Evolutionary conservation across 2,797 vertebrate species (phyloP).

Genomic region (Catharus ustulatus): DNA sequence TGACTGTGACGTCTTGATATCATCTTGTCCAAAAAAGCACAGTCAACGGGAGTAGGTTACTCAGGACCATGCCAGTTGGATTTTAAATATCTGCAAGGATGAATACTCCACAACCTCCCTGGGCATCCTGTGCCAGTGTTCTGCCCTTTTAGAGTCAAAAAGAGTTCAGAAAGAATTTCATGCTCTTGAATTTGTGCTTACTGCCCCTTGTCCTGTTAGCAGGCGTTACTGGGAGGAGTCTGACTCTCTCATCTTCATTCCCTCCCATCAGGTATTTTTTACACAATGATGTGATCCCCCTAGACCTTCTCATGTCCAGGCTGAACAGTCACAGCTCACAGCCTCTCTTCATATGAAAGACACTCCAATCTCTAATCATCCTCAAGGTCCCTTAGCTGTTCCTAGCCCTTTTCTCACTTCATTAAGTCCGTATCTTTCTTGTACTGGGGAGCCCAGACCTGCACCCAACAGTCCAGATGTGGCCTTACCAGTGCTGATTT

Average conservation of each 20-base stretch:
- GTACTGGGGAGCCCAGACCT: neutral
- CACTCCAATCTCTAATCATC: neutral
- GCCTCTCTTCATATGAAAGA: neutral
- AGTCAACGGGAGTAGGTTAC: neutral
- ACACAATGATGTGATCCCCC: neutral
- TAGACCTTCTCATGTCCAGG: neutral
- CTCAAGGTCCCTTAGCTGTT: neutral
- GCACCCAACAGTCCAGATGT: neutral
- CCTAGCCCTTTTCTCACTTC: neutral
- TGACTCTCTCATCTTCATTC: neutral
- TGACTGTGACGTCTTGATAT: neutral
- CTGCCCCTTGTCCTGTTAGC: neutral
- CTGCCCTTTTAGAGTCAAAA: neutral
- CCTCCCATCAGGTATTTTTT: neutral
- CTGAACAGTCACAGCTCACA: neutral
- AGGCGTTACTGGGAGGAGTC: neutral
- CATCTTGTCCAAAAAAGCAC: neutral
- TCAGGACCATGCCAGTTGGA: neutral
- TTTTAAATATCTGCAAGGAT: neutral
- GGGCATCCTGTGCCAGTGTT: neutral
- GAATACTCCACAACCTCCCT: neutral
- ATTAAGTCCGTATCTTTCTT: neutral
- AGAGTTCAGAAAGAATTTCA: neutral
- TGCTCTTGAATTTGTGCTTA: neutral
- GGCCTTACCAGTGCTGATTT: neutral